Base-by-base conservation (phyloP, 2,113 vertebrate genomes). In the Xerus inauris region DNA sequence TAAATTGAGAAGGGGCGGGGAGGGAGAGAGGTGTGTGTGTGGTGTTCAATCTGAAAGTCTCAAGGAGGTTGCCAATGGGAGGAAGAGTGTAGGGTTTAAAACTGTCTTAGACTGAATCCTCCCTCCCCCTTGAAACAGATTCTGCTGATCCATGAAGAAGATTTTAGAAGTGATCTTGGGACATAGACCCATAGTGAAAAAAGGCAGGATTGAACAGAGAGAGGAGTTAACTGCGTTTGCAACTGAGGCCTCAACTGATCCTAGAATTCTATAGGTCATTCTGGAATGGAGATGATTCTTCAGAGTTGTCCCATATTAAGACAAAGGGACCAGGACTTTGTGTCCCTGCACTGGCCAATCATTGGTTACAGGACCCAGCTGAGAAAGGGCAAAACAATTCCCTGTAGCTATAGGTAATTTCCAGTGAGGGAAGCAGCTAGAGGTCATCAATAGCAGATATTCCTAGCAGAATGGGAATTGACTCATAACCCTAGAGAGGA, bases 11-110 rank as follows among this genome's bases (percentile, higher is more conserved):
- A 3, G 9, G 2, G 38, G 20, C 16, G 8, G 67, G 38, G 67
- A 51, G 67, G 8, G 3, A 17, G 0, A 0, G 45, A 8, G n/a
- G 3, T 6, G 6, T 28, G 5, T n/a, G n/a, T n/a, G 32, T 47
- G 42, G 10, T 38, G 26, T 67, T 79, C 47, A 79, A 30, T 49
- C 38, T n/a, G n/a, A 67, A 77, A 85, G 71, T n/a, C 59, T 85
- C 79, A 62, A 67, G 62, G 47, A 91, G 40, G 24, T 65, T 62
- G 51, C 51, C 16, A 24, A 12, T 45, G 51, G 38, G 13, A 71
- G 28, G n/a, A 65, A 42, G 19, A 62, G 22, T 67, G 47, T 91
- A 24, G 62, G 20, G 49, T 6, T 51, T 51, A 14, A 51, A 51
- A 51, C 51, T 51, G 14, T 51, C 51, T 51, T 51, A 12, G 13